Conservation (phyloP, 2,888 invertebrate species). For the Lasius fuliginosus region DNA sequence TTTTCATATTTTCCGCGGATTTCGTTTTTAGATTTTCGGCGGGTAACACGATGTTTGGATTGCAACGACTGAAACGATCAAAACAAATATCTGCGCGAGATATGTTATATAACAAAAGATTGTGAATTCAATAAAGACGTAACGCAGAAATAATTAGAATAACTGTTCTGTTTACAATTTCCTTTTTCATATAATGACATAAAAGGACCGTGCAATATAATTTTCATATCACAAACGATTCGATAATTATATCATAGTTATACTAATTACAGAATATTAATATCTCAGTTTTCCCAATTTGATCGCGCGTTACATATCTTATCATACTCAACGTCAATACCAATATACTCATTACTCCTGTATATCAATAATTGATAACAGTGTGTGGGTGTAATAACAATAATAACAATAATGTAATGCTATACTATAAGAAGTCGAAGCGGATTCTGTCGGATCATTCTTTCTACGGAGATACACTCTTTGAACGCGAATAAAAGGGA, state of each 20-base stretch:
- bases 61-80: neutral
- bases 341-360: neutral
- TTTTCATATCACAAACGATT: neutral
- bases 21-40: conserved; percentile 34
- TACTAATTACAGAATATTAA: conserved; percentile 13
- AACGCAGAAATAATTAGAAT: neutral
- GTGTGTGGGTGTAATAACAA: neutral
- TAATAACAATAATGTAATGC: conserved; percentile 19
- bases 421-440: conserved; percentile 34
- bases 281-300: neutral
- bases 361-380: neutral
- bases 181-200: neutral
- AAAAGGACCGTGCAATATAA: neutral
- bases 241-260: neutral
- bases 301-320: neutral
- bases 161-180: neutral
- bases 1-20: neutral
- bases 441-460: conserved; percentile 43
- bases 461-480: conserved; percentile 29
- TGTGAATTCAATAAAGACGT: neutral
- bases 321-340: neutral
- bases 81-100: neutral
- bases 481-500: conserved; percentile 51
- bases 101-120: neutral
- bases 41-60: neutral